Evolutionary conservation across 2,797 vertebrate genomes (phyloP).

Genomic region (Rhinella marina): DNA sequence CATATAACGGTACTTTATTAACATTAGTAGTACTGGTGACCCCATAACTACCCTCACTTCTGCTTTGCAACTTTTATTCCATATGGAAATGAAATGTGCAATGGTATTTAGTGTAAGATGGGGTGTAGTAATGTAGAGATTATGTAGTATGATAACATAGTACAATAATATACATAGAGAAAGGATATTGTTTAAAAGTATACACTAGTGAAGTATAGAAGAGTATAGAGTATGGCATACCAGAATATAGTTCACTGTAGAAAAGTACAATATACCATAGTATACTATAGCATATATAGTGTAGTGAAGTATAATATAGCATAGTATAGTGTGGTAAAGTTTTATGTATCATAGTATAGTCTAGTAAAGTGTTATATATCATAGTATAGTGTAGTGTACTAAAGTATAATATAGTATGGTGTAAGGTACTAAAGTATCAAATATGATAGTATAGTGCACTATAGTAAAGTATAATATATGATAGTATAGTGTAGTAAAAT

Average conservation of each 20-base stretch:
- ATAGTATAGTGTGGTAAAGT: background rate
- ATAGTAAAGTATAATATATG: too few relatives aligned
- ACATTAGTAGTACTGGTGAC: too few relatives aligned
- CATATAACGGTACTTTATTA: background rate
- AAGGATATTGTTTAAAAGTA: background rate
- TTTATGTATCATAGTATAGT: background rate
- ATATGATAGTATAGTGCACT: background rate
- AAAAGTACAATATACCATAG: background rate
- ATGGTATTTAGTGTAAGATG: background rate
- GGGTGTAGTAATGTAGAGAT: background rate
- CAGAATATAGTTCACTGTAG: too few relatives aligned
- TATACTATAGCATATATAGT: background rate
- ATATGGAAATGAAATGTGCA: background rate
- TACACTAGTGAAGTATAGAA: background rate
- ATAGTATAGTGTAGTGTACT: background rate
- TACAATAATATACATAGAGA: background rate
- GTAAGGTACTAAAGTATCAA: background rate
- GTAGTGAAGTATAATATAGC: background rate
- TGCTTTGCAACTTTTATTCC: too few relatives aligned
- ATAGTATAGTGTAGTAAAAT: too few relatives aligned
- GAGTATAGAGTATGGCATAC: background rate
- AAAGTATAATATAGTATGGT: background rate
- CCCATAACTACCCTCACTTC: too few relatives aligned
- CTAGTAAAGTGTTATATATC: background rate
- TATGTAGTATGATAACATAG: background rate